Percentiles rank a stretch among this genome's conserved stretches.
Evolutionary conservation across 2,888 invertebrate genomes (phyloP).

Genomic region (Drosophila prostipennis): DNA sequence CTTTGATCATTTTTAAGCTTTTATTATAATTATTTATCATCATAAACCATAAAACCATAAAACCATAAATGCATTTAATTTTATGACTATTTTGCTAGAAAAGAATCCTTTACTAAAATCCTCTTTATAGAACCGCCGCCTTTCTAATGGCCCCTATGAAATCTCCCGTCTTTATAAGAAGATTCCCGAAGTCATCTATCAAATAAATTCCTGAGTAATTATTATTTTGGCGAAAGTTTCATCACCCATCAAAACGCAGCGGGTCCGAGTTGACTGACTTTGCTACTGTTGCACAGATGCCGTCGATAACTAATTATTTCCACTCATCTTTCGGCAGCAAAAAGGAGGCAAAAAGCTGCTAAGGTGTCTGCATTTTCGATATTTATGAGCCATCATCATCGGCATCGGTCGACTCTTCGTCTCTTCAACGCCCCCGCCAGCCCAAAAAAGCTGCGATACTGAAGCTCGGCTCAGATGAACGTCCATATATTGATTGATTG

Average conservation of each 20-base stretch:
- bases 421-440: conserved; percentile 35
- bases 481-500: conserved; percentile 37
- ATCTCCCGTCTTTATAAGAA: too few species aligned
- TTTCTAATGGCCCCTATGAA: too few species aligned
- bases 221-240: conserved; percentile 66
- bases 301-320: conserved; percentile 67
- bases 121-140: too few species aligned
- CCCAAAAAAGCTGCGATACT: background rate
- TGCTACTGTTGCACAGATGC: conserved; percentile 52
- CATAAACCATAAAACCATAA: too few species aligned
- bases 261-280: conserved; percentile 48
- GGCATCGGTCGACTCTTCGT: conserved; percentile 26
- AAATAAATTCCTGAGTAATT: conserved; percentile 41
- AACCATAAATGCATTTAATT: too few species aligned
- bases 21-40: too few species aligned
- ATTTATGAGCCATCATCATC: conserved; percentile 53
- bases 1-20: too few species aligned
- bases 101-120: too few species aligned
- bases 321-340: conserved; percentile 43
- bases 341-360: conserved; percentile 35
- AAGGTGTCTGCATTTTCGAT: conserved; percentile 55
- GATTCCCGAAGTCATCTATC: conserved; percentile 6
- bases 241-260: conserved; percentile 43
- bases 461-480: background rate
- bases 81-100: too few species aligned